These are phyloP conservation scores for Manis javanica DNA, from an alignment of 2,797 vertebrate species.

Conservation along the genomic window DNA sequence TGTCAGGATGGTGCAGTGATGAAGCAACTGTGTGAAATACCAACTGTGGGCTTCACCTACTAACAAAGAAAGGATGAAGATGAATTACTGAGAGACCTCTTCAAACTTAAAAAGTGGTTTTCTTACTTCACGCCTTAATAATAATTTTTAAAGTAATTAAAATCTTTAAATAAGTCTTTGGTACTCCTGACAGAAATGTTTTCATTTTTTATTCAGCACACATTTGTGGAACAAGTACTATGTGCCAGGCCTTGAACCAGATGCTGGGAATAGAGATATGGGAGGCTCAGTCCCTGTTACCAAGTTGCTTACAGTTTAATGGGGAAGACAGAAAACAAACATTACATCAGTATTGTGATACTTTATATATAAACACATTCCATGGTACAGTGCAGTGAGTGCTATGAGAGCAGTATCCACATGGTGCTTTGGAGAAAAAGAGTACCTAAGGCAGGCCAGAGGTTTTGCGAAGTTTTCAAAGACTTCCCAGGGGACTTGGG, in stretches of 20 bases:
- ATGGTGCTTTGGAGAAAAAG: not conserved
- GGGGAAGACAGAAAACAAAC: not conserved
- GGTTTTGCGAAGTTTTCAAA: not conserved
- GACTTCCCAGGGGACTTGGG: not conserved
- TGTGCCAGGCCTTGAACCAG: not conserved
- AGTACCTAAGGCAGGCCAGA: not conserved
- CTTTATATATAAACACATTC: not conserved
- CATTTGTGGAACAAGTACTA: not conserved
- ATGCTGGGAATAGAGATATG: not conserved
- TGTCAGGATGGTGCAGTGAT: not conserved
- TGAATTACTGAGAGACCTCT: not conserved
- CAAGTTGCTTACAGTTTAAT: not conserved
- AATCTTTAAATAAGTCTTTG: slow-evolving; percentile 14
- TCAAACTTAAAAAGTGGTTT: not conserved
- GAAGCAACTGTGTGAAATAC: not conserved
- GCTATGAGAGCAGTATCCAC: not conserved
- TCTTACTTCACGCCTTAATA: slow-evolving; percentile 29
- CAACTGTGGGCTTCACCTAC: not conserved
- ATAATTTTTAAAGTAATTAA: slow-evolving; percentile 47
- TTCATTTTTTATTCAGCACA: not conserved
- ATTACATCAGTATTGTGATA: not conserved
- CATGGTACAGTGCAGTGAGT: not conserved
- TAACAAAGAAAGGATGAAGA: not conserved
- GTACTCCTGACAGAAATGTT: not conserved
- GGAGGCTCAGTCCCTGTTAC: not conserved